Conservation (phyloP, 2,797 vertebrate species). For the Aselliscus stoliczkanus region DNA sequence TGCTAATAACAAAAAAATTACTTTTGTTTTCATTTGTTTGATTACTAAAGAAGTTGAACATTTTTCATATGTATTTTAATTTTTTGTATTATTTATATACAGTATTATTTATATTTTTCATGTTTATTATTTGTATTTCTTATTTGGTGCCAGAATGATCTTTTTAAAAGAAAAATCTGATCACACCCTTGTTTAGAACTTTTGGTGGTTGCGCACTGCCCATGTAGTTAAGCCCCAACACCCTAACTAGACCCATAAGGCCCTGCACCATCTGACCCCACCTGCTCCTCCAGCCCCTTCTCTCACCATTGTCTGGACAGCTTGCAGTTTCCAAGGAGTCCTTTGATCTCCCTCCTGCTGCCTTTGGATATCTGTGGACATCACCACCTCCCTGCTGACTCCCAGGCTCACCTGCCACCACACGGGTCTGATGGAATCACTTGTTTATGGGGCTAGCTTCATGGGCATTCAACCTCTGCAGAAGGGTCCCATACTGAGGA, state of each 20-base stretch:
- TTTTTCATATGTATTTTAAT: not conserved
- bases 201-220: not conserved
- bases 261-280: not conserved
- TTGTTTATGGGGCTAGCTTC: not conserved
- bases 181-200: not conserved
- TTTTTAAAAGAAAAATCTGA: not conserved
- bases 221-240: not conserved
- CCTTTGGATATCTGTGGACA: not conserved
- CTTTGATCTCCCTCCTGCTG: not conserved
- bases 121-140: not conserved
- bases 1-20: not conserved
- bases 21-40: not conserved
- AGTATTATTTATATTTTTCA: not conserved
- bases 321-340: not conserved
- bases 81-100: not conserved
- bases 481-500: not conserved
- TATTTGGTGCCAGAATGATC: not conserved
- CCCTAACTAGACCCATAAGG: not conserved
- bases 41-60: not conserved
- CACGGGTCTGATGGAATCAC: not conserved
- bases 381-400: not conserved
- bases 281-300: not conserved
- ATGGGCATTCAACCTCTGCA: accelerated
- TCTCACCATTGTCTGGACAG: not conserved
- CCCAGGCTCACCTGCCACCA: not conserved